phyloP scores from a whole-genome alignment of 2,113 vertebrate genomes.

The Phalacrocorax carbo region DNA sequence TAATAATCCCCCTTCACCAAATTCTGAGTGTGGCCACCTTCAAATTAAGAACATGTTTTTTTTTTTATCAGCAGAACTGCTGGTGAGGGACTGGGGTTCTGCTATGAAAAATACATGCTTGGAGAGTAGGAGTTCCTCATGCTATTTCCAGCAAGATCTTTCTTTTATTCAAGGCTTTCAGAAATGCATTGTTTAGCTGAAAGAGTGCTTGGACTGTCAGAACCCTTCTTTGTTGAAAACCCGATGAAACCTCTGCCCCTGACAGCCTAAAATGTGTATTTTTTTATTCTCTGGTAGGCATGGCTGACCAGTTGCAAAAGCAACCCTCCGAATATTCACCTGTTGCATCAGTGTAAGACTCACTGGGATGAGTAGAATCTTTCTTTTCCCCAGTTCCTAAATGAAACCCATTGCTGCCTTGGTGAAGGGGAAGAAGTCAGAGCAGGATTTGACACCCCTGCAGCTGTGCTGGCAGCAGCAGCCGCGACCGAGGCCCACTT shows the following conservation, averaged over 20 bases:
- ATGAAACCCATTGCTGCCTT: neutral
- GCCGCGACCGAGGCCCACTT: accelerated
- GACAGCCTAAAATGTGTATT: neutral
- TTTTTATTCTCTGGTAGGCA: neutral
- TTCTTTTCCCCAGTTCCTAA: neutral
- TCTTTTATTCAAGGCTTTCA: neutral
- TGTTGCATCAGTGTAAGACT: neutral
- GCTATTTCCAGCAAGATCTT: neutral
- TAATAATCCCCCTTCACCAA: neutral
- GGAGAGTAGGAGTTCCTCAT: neutral
- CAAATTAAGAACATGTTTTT: neutral
- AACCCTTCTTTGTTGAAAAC: neutral
- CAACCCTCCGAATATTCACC: neutral
- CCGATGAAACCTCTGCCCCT: neutral
- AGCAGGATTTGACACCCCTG: neutral
- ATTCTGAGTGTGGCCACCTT: neutral
- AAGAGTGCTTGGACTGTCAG: neutral
- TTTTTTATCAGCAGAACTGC: neutral
- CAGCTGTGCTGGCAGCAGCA: neutral
- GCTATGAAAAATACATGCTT: neutral
- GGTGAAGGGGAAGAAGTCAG: neutral
- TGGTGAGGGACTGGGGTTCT: neutral
- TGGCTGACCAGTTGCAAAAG: neutral
- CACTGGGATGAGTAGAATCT: neutral
- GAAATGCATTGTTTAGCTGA: neutral